Conservation (phyloP, 2,113 vertebrate species). For the Macquaria australasica region DNA sequence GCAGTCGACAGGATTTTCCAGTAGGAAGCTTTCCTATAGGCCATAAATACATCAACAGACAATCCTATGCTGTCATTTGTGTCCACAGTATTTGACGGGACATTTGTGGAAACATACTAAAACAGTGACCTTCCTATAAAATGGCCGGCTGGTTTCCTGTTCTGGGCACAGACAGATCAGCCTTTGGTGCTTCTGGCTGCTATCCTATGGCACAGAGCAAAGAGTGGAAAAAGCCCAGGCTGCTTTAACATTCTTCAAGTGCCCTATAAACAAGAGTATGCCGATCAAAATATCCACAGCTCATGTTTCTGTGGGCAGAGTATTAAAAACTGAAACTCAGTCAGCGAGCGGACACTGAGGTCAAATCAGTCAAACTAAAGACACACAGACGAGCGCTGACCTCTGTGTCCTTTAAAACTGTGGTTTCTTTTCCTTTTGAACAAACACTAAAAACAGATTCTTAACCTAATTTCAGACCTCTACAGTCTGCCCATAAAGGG, state of each 20-base stretch:
- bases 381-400: conserved; percentile 1
- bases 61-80: conserved; percentile 2
- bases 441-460: conserved; percentile 31
- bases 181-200: conserved; percentile 33
- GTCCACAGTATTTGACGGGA: neutral
- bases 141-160: conserved; percentile 14
- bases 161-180: conserved; percentile 28
- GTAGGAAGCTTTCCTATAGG: neutral
- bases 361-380: conserved; percentile 36
- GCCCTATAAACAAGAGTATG: conserved; percentile 37
- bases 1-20: neutral
- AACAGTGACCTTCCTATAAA: conserved; percentile 42
- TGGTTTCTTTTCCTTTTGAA: neutral
- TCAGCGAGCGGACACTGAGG: conserved; percentile 6
- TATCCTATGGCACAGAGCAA: conserved; percentile 6
- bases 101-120: conserved; percentile 37
- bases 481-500: accelerated
- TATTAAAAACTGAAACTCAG: conserved; percentile 43
- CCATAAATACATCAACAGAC: conserved; percentile 4
- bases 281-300: conserved; percentile 46
- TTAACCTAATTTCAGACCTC: conserved; percentile 13
- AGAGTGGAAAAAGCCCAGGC: conserved; percentile 27
- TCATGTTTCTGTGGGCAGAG: conserved; percentile 35
- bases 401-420: conserved; percentile 15
- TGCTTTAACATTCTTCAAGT: conserved; percentile 41